Conservation (phyloP, 2,113 vertebrate genomes). For the Ptilonorhynchus violaceus region DNA sequence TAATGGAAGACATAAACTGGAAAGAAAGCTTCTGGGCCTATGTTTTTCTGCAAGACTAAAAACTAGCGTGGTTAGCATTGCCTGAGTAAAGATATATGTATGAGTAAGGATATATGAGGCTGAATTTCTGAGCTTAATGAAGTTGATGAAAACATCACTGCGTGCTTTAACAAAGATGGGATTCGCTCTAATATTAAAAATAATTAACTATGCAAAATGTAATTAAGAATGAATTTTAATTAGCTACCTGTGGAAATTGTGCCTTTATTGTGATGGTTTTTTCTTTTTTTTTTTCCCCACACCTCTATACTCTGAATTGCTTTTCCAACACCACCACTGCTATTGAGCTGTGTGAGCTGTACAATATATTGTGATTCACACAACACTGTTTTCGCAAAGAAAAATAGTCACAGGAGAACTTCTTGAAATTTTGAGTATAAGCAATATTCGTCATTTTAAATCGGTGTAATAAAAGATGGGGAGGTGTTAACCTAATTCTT, state of each 20-base stretch:
- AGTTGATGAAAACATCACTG: not conserved
- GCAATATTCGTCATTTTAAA: not conserved
- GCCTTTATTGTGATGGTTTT: not conserved
- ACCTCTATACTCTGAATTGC: not conserved
- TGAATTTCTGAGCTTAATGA: not conserved
- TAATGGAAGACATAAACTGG: not conserved
- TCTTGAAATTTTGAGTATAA: not conserved
- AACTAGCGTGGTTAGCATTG: not conserved
- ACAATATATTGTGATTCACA: not conserved
- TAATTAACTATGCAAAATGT: slow-evolving; percentile 33
- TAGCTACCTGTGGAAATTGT: not conserved
- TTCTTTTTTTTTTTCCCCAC: not conserved
- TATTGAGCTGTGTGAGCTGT: not conserved
- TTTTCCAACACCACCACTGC: not conserved
- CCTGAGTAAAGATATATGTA: not conserved
- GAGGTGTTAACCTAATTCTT: not conserved
- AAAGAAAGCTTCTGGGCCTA: not conserved
- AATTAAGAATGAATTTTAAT: slow-evolving; percentile 39
- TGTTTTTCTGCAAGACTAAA: not conserved
- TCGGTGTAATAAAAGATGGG: not conserved
- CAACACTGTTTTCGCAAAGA: not conserved
- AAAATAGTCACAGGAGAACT: not conserved
- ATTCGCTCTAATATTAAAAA: not conserved
- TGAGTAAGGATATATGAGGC: not conserved
- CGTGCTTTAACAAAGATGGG: not conserved